A percentile compares a stretch with the other conserved stretches of the same genome.
Conservation (phyloP, 2,797 vertebrate species). For the Picus viridis region DNA sequence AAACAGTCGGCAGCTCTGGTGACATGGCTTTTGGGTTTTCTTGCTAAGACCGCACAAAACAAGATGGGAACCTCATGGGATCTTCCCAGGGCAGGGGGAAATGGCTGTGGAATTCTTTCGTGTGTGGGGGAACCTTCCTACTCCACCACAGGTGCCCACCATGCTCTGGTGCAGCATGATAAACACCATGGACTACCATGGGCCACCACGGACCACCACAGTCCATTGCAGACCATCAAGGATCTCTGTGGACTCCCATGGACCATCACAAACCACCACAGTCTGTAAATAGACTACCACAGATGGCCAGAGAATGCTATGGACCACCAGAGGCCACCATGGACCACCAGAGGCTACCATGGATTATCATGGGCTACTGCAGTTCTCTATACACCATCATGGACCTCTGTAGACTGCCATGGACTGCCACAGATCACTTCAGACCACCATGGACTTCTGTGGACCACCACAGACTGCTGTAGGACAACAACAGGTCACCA, state of each 20-base stretch:
- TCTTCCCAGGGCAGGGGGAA: rapidly evolving
- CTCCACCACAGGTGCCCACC: not conserved
- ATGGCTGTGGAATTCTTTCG: too few species aligned
- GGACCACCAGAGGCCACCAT: not conserved
- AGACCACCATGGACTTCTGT: not conserved
- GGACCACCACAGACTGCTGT: not conserved
- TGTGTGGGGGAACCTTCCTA: too few species aligned
- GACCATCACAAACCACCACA: not conserved
- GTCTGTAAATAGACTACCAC: too few species aligned
- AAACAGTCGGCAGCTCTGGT: not conserved
- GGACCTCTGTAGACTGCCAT: not conserved
- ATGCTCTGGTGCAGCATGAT: too few species aligned
- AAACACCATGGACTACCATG: too few species aligned
- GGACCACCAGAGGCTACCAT: too few species aligned
- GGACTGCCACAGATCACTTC: not conserved
- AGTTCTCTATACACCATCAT: not conserved
- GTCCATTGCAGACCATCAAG: too few species aligned
- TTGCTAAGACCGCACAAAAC: not conserved
- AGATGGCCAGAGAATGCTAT: not conserved
- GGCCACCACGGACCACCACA: not conserved
- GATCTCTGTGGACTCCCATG: too few species aligned
- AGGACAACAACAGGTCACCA: not conserved
- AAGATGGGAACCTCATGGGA: not conserved
- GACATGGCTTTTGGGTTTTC: not conserved
- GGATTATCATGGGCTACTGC: too few species aligned